phyloP scores from a whole-genome alignment of 2,888 invertebrate genomes.

The Mamestra brassicae region DNA sequence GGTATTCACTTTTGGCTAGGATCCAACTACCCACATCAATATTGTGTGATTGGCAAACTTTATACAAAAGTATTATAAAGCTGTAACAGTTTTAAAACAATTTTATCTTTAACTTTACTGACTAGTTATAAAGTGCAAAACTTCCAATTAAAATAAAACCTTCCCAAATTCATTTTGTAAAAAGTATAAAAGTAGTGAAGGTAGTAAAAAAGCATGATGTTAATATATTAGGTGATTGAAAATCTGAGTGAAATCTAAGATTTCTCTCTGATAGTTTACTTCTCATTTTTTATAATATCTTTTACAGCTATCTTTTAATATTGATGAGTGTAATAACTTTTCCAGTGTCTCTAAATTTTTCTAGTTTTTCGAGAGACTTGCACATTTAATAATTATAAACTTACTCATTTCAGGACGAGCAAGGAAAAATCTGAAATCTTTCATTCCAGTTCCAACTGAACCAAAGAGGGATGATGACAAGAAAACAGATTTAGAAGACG shows the following conservation, averaged over 20 bases:
- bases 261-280: conserved; percentile 1
- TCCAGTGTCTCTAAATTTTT: neutral
- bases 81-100: neutral
- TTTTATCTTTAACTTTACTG: neutral
- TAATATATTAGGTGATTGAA: neutral
- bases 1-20: conserved; percentile 45
- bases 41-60: conserved; percentile 20
- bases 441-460: conserved; percentile 85
- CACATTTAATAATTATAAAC: neutral
- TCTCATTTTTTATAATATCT: neutral
- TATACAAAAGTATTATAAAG: neutral
- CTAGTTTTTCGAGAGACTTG: neutral
- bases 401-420: conserved; percentile 82
- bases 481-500: conserved; percentile 78
- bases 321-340: neutral
- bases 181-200: neutral
- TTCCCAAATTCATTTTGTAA: neutral
- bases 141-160: neutral
- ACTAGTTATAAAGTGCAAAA: neutral
- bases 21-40: conserved; percentile 34
- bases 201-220: neutral
- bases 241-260: neutral
- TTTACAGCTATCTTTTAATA: conserved; percentile 3
- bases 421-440: conserved; percentile 84
- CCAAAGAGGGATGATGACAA: conserved; percentile 81